Evolutionary conservation across 2,888 invertebrate species (phyloP).

Genomic region (Ichneumoninae sp.): DNA sequence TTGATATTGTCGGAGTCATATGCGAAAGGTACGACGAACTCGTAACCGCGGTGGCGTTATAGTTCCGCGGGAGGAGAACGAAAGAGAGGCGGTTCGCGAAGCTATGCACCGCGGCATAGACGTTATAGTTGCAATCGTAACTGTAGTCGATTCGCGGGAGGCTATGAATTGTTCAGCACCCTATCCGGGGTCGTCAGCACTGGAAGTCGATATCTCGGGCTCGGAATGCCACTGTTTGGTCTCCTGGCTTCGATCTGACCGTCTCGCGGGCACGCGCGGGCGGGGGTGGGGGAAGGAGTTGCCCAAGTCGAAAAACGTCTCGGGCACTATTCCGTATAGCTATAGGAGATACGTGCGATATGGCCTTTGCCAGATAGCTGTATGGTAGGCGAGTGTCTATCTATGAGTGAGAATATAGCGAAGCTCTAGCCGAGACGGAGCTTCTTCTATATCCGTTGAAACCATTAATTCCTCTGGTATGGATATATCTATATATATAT

Average conservation of each 20-base stretch:
- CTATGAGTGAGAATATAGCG: not conserved
- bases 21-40: slow-evolving; percentile 54
- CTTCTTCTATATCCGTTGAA: slow-evolving; percentile 19
- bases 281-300: not conserved
- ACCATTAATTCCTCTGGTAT: not conserved
- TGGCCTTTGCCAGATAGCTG: not conserved
- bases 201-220: slow-evolving; percentile 75
- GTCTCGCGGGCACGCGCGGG: slow-evolving; percentile 48
- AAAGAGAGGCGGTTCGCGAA: slow-evolving; percentile 29
- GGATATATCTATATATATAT: slow-evolving; percentile 4
- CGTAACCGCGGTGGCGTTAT: slow-evolving; percentile 21
- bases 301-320: slow-evolving; percentile 54
- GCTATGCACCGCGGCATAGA: slow-evolving; percentile 6
- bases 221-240: slow-evolving; percentile 75
- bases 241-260: slow-evolving; percentile 68
- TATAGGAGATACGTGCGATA: slow-evolving; percentile 11
- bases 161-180: slow-evolving; percentile 79
- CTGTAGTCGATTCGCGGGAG: slow-evolving; percentile 52
- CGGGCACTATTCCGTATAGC: slow-evolving; percentile 16
- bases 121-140: slow-evolving; percentile 27
- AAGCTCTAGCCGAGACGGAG: slow-evolving; percentile 29
- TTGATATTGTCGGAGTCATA: not conserved
- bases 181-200: slow-evolving; percentile 78
- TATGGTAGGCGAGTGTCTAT: not conserved
- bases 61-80: not conserved